Percentiles rank a stretch among this genome's conserved stretches.
These are phyloP conservation scores for Papio anubis DNA, from an alignment of 2,113 vertebrate species.

Conservation along the genomic window DNA sequence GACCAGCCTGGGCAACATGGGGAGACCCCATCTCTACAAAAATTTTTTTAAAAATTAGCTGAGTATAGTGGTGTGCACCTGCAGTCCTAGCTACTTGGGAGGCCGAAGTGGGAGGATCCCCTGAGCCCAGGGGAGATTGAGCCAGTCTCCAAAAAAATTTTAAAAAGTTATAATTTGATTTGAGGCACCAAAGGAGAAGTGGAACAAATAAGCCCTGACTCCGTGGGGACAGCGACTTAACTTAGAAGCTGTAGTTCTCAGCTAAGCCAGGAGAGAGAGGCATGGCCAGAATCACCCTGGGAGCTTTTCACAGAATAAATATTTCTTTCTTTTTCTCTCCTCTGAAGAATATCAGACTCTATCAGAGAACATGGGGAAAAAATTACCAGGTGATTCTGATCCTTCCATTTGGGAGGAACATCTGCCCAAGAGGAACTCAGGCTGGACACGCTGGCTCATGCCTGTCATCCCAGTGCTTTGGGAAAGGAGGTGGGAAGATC, in stretches of 20 bases:
- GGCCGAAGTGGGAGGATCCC: too few relatives aligned
- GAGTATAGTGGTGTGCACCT: too few relatives aligned
- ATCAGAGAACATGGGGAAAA: neutral
- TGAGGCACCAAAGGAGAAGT: neutral
- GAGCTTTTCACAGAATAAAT: neutral
- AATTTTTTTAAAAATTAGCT: too few relatives aligned
- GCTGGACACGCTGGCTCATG: too few relatives aligned
- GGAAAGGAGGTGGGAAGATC: too few relatives aligned
- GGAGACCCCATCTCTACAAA: too few relatives aligned
- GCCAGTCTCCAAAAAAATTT: too few relatives aligned
- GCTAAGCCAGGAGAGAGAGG: neutral
- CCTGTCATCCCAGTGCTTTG: too few relatives aligned
- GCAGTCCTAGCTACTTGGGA: too few relatives aligned
- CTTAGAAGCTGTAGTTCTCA: neutral
- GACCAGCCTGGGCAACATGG: too few relatives aligned
- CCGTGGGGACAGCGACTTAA: neutral
- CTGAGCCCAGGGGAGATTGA: too few relatives aligned
- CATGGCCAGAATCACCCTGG: neutral
- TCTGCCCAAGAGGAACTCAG: neutral
- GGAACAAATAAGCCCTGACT: neutral
- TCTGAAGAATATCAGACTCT: neutral
- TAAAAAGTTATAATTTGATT: neutral
- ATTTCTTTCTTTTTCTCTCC: neutral
- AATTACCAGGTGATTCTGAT: neutral
- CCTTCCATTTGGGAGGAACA: neutral